Base-by-base conservation (phyloP, 2,113 vertebrate genomes). In the Neopipo cinnamomea region DNA sequence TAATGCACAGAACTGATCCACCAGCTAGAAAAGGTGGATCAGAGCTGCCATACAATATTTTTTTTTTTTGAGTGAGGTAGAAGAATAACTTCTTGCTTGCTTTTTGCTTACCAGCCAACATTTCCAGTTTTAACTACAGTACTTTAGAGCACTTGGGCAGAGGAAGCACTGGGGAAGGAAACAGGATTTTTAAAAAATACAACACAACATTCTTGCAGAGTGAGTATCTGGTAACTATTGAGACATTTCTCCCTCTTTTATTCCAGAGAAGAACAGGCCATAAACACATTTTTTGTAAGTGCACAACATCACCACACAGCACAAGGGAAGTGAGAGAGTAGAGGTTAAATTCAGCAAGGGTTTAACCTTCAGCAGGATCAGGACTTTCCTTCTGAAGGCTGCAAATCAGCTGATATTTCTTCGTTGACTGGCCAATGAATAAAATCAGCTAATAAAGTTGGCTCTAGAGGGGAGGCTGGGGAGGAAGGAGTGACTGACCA, bases 131-230 rank as follows among this genome's bases (percentile, higher is more conserved):
- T 52, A 78, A 33, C 8, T 33, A 9, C 6, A 16, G 33, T 15
- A 42, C 3, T 10, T 79, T 47, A 53, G 44, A 37, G 42, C 15
- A 63, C 17, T 0, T 63, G 5, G 2, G 8, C 8, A 7, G 8
- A 72, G 70, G 19, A 4, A 83, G 11, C 4, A 5, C 0, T 66
- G 6, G 16, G n/a, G 15, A 75, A 72, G 3, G 3, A 59, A 85
- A 65, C 0, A 35, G 13, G 10, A 39, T 15, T 73, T 74, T 71
- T 41, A 1, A 37, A 50, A 68, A 73, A 17, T 12, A 67, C 3
- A 41, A 27, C 20, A 67, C 28, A 37, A 18, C 71, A 85, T 23
- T 15, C 25, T 27, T 56, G 41, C 39, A 65, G 61, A 88, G 17
- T 30, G 31, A 52, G 24, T 47, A 77, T n/a, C 53, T 41, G 61